These are phyloP conservation scores for Belgica antarctica DNA, from an alignment of 2,888 invertebrate species.

Conservation along the genomic window DNA sequence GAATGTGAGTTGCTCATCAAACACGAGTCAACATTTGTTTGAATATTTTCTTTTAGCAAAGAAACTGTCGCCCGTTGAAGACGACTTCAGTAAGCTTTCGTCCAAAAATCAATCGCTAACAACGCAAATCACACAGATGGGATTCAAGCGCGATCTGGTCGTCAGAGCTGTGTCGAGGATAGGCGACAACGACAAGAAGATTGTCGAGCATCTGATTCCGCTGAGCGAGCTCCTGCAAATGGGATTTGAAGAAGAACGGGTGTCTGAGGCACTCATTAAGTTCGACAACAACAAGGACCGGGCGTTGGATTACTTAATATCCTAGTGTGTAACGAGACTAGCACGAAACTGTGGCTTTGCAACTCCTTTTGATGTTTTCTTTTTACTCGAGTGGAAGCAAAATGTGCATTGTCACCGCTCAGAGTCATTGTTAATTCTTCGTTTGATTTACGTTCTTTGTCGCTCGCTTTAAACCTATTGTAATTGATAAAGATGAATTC, in stretches of 20 bases:
- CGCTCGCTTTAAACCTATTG: background rate
- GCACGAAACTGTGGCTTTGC: background rate
- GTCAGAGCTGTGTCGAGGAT: conserved; percentile 74
- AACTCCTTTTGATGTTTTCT: background rate
- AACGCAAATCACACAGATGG: conserved; percentile 78
- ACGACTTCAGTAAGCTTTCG: conserved; percentile 52
- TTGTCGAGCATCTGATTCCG: conserved; percentile 78
- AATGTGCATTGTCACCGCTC: background rate
- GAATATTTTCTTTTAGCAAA: conserved; percentile 26
- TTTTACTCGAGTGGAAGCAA: background rate
- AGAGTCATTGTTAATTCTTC: background rate
- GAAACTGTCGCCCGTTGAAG: conserved; percentile 34
- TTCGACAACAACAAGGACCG: conserved; percentile 80
- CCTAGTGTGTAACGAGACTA: conserved; percentile 56
- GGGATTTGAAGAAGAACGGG: conserved; percentile 75
- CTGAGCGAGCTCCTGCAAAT: conserved; percentile 75
- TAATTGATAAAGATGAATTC: background rate
- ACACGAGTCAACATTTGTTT: conserved; percentile 44
- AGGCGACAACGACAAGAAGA: conserved; percentile 82
- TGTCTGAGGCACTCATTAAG: conserved; percentile 70
- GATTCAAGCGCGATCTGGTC: conserved; percentile 78
- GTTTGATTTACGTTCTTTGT: background rate
- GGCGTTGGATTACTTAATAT: conserved; percentile 78
- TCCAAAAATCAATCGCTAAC: conserved; percentile 65
- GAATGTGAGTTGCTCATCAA: conserved; percentile 46